These are phyloP conservation scores for Octonoba sinensis DNA, from an alignment of 2,888 invertebrate species.

Conservation along the genomic window DNA sequence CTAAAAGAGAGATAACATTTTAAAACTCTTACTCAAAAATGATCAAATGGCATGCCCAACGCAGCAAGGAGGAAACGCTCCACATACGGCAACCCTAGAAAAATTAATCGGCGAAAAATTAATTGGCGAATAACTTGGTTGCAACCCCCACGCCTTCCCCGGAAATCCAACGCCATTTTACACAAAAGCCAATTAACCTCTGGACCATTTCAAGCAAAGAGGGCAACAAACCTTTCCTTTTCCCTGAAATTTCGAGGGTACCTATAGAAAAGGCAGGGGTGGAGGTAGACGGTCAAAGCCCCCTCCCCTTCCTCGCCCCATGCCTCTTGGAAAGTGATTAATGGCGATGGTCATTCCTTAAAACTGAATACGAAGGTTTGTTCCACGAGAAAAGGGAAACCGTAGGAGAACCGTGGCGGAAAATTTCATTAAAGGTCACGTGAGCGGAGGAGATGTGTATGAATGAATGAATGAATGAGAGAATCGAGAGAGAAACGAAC, in stretches of 20 bases:
- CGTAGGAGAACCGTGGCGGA: slow-evolving; percentile 20
- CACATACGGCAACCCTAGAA: slow-evolving; percentile 15
- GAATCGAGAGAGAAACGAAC: too few species aligned
- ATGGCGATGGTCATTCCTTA: slow-evolving; percentile 61
- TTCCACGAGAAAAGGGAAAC: neutral
- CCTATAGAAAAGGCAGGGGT: neutral
- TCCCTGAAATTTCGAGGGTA: slow-evolving; percentile 40
- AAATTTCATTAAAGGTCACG: slow-evolving; percentile 62
- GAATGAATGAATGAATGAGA: slow-evolving; percentile 41
- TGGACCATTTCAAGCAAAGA: slow-evolving; percentile 16
- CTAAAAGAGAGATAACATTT: too few species aligned
- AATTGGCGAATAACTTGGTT: slow-evolving; percentile 61
- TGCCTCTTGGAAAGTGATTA: slow-evolving; percentile 42
- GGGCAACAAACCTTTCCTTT: slow-evolving; percentile 41
- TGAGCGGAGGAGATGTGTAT: slow-evolving; percentile 8
- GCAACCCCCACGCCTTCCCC: slow-evolving; percentile 2
- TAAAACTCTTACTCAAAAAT: too few species aligned
- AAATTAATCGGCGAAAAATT: slow-evolving; percentile 57
- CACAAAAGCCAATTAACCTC: slow-evolving; percentile 51
- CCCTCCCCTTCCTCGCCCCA: slow-evolving; percentile 2
- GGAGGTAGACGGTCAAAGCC: neutral
- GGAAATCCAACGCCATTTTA: slow-evolving; percentile 38
- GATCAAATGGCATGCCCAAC: too few species aligned
- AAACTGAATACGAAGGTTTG: slow-evolving; percentile 18
- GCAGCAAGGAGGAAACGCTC: too few species aligned